These are phyloP conservation scores for Gymnarchus niloticus DNA, from an alignment of 2,113 vertebrate species.

Conservation along the genomic window DNA sequence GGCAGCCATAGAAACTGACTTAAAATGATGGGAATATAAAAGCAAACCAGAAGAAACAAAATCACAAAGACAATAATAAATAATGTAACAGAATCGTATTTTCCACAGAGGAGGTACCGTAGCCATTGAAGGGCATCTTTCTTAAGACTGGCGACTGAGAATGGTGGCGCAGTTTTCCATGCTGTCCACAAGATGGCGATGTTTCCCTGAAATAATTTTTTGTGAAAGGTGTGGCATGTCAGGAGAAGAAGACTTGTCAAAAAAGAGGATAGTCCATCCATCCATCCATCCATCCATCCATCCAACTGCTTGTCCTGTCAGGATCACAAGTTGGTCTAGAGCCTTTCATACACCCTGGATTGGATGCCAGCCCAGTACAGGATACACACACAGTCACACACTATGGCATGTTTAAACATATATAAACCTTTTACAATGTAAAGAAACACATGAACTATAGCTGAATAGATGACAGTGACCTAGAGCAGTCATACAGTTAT, in stretches of 20 bases:
- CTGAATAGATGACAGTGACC: not conserved
- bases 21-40: not conserved
- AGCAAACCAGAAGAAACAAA: not conserved
- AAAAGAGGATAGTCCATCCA: not conserved
- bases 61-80: too few relatives aligned
- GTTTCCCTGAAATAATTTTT: constrained; percentile 5
- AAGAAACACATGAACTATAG: not conserved
- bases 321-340: not conserved
- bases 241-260: not conserved
- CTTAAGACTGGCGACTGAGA: too few relatives aligned
- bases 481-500: not conserved
- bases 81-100: too few relatives aligned
- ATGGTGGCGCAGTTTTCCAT: constrained; percentile 26
- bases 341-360: not conserved
- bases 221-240: constrained; percentile 20
- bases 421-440: not conserved
- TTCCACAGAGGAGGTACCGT: not conserved
- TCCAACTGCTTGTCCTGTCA: not conserved
- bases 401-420: not conserved
- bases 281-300: not conserved
- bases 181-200: constrained; percentile 47
- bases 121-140: too few relatives aligned
- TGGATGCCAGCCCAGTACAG: not conserved
- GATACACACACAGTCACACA: not conserved
- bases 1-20: not conserved